A percentile compares a stretch with the other conserved stretches of the same genome.
Conservation (phyloP, 1,140 invertebrate species). For the Ericerus pela region DNA sequence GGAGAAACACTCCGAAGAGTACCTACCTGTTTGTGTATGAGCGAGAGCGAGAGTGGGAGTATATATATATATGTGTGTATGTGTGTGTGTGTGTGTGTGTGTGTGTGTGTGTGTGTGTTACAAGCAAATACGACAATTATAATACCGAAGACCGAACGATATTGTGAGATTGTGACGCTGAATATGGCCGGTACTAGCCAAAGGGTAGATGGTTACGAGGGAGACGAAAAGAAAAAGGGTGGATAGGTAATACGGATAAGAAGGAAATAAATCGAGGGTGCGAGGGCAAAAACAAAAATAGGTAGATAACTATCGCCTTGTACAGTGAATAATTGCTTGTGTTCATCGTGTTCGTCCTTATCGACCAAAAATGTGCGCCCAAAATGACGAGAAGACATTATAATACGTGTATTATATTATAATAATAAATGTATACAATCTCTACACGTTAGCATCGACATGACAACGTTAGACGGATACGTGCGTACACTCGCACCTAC, state of each 20-base stretch:
- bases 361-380: not conserved
- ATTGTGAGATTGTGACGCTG: slow-evolving; percentile 1
- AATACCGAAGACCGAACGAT: slow-evolving; percentile 1
- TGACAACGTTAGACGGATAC: too few species aligned
- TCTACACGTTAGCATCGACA: too few species aligned
- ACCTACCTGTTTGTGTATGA: not conserved
- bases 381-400: too few species aligned
- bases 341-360: slow-evolving; percentile 7
- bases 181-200: too few species aligned
- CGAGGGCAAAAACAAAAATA: slow-evolving; percentile 3
- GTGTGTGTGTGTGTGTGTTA: slow-evolving; percentile 8
- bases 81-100: not conserved
- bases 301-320: slow-evolving; percentile 6
- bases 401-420: too few species aligned
- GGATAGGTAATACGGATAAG: too few species aligned
- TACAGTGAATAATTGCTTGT: slow-evolving; percentile 11
- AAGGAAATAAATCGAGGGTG: not conserved
- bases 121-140: slow-evolving; percentile 16
- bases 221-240: too few species aligned
- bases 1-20: too few species aligned
- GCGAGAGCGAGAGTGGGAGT: not conserved
- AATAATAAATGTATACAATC: too few species aligned
- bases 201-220: too few species aligned
- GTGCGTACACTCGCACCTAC: too few species aligned
- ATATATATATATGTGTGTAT: slow-evolving; percentile 9